phyloP scores from a whole-genome alignment of 2,888 invertebrate species.

The Dioctria rufipes region DNA sequence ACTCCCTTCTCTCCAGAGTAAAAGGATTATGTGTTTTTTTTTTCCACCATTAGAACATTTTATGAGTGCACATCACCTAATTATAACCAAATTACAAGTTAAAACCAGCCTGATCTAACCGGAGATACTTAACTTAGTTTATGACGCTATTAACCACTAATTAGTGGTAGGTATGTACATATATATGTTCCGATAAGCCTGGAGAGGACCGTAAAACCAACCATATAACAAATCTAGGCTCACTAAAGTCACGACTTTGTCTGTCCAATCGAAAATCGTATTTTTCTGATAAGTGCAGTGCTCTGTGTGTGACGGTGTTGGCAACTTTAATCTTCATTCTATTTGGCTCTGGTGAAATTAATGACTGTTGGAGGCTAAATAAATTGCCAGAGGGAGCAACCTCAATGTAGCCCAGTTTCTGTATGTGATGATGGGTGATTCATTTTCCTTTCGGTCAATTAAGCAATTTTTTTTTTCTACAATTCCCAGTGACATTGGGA shows the following conservation, averaged over 20 bases:
- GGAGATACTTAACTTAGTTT: slow-evolving; percentile 16
- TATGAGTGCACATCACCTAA: slow-evolving; percentile 14
- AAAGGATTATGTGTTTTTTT: too few relatives aligned
- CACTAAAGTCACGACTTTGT: slow-evolving; percentile 21
- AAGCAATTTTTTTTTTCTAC: too few relatives aligned
- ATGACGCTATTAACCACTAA: slow-evolving; percentile 36
- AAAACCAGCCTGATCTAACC: neutral
- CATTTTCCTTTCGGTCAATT: too few relatives aligned
- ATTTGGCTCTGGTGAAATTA: neutral
- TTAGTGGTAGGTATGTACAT: slow-evolving; percentile 10
- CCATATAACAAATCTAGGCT: neutral
- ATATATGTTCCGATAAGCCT: slow-evolving; percentile 14
- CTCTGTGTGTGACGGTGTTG: neutral
- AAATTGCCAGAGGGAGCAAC: neutral
- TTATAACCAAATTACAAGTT: slow-evolving; percentile 14
- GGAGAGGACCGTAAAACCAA: slow-evolving; percentile 24
- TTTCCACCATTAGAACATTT: slow-evolving; percentile 9
- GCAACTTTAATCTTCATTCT: neutral
- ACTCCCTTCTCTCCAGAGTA: too few relatives aligned
- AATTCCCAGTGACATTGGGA: too few relatives aligned
- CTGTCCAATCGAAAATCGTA: slow-evolving; percentile 1
- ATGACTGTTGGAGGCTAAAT: neutral
- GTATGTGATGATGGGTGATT: too few relatives aligned
- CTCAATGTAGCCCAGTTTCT: neutral
- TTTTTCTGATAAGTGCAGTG: neutral